Conservation (phyloP, 92 coral and sea anemone genomes). For the Hydrozoanthus gracilis region DNA sequence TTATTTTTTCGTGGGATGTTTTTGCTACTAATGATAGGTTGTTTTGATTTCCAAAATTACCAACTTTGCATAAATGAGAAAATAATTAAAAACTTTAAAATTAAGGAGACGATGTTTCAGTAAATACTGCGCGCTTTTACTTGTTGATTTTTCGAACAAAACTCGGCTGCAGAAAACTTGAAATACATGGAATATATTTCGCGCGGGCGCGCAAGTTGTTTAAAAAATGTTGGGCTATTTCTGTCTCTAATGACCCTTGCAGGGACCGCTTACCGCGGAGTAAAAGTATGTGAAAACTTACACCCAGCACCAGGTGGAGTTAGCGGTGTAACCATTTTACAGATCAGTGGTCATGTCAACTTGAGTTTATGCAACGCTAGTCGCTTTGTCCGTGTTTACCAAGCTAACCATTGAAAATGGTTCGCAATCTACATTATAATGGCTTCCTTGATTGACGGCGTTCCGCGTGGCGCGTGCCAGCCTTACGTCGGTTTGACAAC, state of each 20-base stretch:
- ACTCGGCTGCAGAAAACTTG: background rate
- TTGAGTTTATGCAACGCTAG: background rate
- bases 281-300: conserved; percentile 7
- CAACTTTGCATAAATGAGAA: background rate
- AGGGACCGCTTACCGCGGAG: background rate
- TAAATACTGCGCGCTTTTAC: background rate
- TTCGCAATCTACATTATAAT: conserved; percentile 82
- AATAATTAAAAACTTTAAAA: conserved; percentile 11
- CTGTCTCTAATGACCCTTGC: background rate
- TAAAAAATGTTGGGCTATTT: background rate
- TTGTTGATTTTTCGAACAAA: background rate
- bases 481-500: conserved; percentile 48
- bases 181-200: background rate
- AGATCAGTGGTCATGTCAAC: conserved; percentile 38
- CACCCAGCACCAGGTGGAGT: conserved; percentile 27
- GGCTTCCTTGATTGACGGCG: conserved; percentile 72
- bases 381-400: conserved; percentile 58
- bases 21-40: background rate
- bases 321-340: conserved; percentile 34
- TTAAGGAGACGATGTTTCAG: background rate
- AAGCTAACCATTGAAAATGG: conserved; percentile 63
- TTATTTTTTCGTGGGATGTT: background rate
- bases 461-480: conserved; percentile 85
- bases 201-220: background rate
- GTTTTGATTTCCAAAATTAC: background rate